phyloP scores from a whole-genome alignment of 2,797 vertebrate genomes.

The Epinephelus awoara region DNA sequence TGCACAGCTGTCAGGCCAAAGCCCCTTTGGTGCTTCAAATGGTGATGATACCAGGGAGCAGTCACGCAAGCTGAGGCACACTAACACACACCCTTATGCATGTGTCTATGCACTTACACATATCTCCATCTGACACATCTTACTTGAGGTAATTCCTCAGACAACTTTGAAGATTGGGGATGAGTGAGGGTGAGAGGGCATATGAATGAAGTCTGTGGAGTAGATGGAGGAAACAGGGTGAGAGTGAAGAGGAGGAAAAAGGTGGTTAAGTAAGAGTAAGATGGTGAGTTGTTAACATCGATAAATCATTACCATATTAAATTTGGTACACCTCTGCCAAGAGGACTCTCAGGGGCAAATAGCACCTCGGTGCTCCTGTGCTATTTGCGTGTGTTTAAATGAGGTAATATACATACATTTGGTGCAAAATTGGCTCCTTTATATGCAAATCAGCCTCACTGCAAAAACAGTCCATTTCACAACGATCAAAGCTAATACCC shows the following conservation, averaged over 20 bases:
- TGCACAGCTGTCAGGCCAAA: slow-evolving; percentile 59
- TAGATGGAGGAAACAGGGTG: background rate
- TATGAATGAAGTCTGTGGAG: slow-evolving; percentile 26
- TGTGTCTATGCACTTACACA: background rate
- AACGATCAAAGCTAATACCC: too few relatives aligned
- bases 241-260: background rate
- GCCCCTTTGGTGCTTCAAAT: slow-evolving; percentile 35
- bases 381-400: too few relatives aligned
- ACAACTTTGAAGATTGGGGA: slow-evolving; percentile 52
- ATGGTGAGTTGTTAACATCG: slow-evolving; percentile 33
- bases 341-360: background rate
- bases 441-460: too few relatives aligned
- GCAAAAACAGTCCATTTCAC: too few relatives aligned
- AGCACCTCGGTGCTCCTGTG: too few relatives aligned
- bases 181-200: slow-evolving; percentile 23
- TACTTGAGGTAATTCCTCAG: slow-evolving; percentile 38
- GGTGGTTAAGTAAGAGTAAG: slow-evolving; percentile 6
- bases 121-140: slow-evolving; percentile 45
- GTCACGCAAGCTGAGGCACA: slow-evolving; percentile 27
- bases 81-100: slow-evolving; percentile 19
- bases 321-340: slow-evolving; percentile 10
- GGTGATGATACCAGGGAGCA: slow-evolving; percentile 50
- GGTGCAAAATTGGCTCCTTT: too few relatives aligned
- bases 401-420: too few relatives aligned
- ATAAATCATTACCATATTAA: slow-evolving; percentile 31